Conservation (phyloP, 2,113 vertebrate genomes). For the Macrotus californicus region DNA sequence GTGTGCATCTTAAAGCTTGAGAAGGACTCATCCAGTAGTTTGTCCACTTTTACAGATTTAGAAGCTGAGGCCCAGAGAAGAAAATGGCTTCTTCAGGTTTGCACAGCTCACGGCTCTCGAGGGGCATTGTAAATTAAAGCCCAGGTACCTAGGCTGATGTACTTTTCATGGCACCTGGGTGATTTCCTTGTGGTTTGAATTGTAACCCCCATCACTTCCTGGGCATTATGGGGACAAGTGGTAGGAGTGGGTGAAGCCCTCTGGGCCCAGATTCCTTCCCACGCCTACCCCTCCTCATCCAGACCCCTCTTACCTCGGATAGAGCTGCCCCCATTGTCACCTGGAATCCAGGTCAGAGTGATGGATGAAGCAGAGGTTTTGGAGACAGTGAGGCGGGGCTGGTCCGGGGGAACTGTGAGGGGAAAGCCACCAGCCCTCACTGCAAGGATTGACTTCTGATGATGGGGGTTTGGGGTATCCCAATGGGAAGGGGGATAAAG, state of each 20-base stretch:
- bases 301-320: conserved; percentile 79
- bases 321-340: conserved; percentile 95
- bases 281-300: rapidly evolving
- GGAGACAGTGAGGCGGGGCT: conserved; percentile 96
- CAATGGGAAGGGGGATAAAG: too few relatives aligned
- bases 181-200: neutral
- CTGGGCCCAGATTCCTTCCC: neutral
- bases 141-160: neutral
- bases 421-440: neutral
- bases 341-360: conserved; percentile 97
- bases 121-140: neutral
- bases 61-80: neutral
- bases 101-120: neutral
- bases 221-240: neutral
- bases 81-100: neutral
- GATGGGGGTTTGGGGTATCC: rapidly evolving
- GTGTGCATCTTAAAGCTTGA: neutral
- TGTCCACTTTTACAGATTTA: neutral
- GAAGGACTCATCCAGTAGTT: neutral
- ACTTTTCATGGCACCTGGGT: neutral
- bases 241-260: neutral
- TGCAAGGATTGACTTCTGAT: neutral
- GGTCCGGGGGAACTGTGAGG: conserved; percentile 92
- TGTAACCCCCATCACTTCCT: neutral
- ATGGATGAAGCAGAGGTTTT: conserved; percentile 95